Percentiles rank a stretch among this genome's conserved stretches.
Evolutionary conservation across 2,888 invertebrate genomes (phyloP).

Genomic region (Synergus japonicus): DNA sequence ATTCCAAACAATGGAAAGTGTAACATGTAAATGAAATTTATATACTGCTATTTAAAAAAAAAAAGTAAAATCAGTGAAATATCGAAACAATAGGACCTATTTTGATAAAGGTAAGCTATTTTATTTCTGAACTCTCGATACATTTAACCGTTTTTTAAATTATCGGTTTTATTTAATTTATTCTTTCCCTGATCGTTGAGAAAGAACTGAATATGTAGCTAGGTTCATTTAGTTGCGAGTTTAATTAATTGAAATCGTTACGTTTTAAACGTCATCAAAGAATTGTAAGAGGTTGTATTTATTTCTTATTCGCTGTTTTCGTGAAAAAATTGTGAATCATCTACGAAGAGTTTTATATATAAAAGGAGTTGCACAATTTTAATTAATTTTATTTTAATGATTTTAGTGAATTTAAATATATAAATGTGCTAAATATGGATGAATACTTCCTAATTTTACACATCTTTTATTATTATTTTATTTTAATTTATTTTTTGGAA

Average conservation of each 20-base stretch:
- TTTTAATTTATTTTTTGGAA: too few relatives aligned
- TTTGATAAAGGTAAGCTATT: background rate
- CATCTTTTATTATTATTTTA: too few relatives aligned
- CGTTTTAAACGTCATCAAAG: too few relatives aligned
- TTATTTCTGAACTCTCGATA: background rate
- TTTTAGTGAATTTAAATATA: too few relatives aligned
- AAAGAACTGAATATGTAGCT: background rate
- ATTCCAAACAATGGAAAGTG: background rate
- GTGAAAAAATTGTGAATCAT: too few relatives aligned
- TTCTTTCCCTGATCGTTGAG: background rate
- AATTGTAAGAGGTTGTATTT: too few relatives aligned
- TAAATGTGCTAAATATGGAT: too few relatives aligned
- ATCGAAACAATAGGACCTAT: background rate
- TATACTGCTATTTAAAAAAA: background rate
- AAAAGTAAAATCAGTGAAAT: background rate
- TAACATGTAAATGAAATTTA: background rate
- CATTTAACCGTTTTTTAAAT: background rate
- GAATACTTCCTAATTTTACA: too few relatives aligned
- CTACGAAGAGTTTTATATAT: too few relatives aligned
- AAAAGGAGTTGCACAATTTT: too few relatives aligned
- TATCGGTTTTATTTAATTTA: background rate
- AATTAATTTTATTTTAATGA: too few relatives aligned
- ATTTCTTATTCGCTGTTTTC: too few relatives aligned
- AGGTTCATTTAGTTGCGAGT: background rate
- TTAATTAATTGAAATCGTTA: background rate